Evolutionary conservation across 2,888 invertebrate species (phyloP).

Genomic region (Drosophila buzzatii): DNA sequence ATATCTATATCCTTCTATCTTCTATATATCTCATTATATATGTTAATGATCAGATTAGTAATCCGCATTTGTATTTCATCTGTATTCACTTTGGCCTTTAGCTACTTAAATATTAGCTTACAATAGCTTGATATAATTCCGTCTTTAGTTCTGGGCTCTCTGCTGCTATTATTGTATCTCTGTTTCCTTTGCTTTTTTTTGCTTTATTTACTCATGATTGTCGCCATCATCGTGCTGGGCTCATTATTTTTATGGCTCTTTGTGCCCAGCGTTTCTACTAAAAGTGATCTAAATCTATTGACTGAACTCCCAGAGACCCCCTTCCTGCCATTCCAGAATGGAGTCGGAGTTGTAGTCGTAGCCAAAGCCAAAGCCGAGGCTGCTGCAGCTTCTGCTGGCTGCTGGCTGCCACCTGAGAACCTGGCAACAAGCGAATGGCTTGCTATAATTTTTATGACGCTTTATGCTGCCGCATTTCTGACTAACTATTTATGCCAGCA

Average conservation of each 20-base stretch:
- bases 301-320: constrained; percentile 60
- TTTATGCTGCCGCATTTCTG: constrained; percentile 67
- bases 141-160: constrained; percentile 10
- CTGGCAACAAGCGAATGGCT: constrained; percentile 64
- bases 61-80: not conserved
- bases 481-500: constrained; percentile 62
- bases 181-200: constrained; percentile 11
- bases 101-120: constrained; percentile 7
- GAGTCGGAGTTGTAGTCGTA: not conserved
- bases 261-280: constrained; percentile 53
- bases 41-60: not conserved
- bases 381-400: constrained; percentile 14
- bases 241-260: constrained; percentile 75
- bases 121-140: constrained; percentile 4
- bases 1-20: not conserved
- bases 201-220: constrained; percentile 63
- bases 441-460: constrained; percentile 73
- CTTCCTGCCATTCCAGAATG: constrained; percentile 3
- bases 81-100: not conserved
- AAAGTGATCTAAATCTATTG: constrained; percentile 78
- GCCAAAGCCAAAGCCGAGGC: constrained; percentile 15
- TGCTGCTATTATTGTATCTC: constrained; percentile 24
- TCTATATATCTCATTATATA: not conserved
- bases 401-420: constrained; percentile 67
- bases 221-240: constrained; percentile 73